Percentiles rank a stretch among this genome's conserved stretches.
phyloP scores from a whole-genome alignment of 1,140 invertebrate species.

The Adoxophyes honmai region DNA sequence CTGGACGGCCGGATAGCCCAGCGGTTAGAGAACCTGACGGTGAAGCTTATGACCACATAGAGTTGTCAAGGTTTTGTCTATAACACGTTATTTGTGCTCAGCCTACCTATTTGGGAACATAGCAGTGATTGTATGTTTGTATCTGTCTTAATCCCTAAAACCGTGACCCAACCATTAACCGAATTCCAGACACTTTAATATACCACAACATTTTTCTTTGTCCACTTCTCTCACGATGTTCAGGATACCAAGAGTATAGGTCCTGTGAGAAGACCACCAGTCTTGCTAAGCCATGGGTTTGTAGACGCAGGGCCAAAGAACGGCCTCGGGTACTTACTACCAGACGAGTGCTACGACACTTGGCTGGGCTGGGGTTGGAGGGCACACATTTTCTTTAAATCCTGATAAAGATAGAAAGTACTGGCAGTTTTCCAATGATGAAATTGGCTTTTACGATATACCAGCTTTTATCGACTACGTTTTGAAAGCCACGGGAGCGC shows the following conservation, averaged over 20 bases:
- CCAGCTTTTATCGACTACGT: slow-evolving; percentile 74
- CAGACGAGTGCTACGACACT: slow-evolving; percentile 81
- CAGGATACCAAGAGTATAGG: slow-evolving; percentile 23
- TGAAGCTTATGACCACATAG: no score
- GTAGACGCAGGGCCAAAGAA: slow-evolving; percentile 79
- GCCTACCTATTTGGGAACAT: no score
- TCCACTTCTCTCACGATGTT: slow-evolving; percentile 27
- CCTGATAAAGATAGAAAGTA: slow-evolving; percentile 76
- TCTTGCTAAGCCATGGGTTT: slow-evolving; percentile 84
- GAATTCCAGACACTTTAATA: no score
- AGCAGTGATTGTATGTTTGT: no score
- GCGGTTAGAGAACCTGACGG: no score
- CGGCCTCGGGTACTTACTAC: slow-evolving; percentile 77
- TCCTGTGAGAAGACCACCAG: slow-evolving; percentile 33
- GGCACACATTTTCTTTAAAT: slow-evolving; percentile 68
- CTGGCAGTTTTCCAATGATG: slow-evolving; percentile 79
- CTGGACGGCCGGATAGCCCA: no score
- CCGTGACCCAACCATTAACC: no score
- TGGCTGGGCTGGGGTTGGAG: slow-evolving; percentile 81
- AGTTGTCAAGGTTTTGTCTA: no score
- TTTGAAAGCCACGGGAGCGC: slow-evolving; percentile 50
- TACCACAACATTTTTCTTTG: no score
- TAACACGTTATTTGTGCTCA: no score
- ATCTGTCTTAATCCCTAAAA: no score
- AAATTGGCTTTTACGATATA: slow-evolving; percentile 73